phyloP scores from a whole-genome alignment of 2,113 vertebrate genomes.

The Periophthalmodon schlosseri region DNA sequence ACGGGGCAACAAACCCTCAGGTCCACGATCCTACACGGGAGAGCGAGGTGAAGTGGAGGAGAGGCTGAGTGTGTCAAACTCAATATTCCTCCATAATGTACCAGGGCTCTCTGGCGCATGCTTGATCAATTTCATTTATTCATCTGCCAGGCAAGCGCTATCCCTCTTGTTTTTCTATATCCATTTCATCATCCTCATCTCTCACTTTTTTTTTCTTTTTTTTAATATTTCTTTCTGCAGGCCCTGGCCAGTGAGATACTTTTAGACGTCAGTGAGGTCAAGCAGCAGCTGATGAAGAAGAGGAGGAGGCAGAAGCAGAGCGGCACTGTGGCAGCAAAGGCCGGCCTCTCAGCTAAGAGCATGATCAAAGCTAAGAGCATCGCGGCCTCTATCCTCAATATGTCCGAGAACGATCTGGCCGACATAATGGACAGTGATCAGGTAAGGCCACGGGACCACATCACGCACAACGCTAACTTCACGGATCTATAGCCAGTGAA shows the following conservation, averaged over 20 bases:
- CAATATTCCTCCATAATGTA: slow-evolving; percentile 78
- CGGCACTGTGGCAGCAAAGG: slow-evolving; percentile 57
- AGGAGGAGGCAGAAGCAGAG: slow-evolving; percentile 78
- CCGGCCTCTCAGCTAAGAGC: slow-evolving; percentile 76
- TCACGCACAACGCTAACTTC: slow-evolving; percentile 41
- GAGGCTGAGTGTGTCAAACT: slow-evolving; percentile 75
- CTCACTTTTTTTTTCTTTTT: slow-evolving; percentile 15
- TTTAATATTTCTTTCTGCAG: slow-evolving; percentile 63
- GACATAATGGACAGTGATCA: slow-evolving; percentile 86
- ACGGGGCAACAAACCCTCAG: slow-evolving; percentile 69
- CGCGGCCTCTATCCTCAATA: slow-evolving; percentile 90
- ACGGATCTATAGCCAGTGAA: slow-evolving; percentile 41
- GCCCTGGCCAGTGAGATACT: slow-evolving; percentile 83
- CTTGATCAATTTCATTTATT: slow-evolving; percentile 79
- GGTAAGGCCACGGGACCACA: slow-evolving; percentile 73
- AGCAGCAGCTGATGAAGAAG: slow-evolving; percentile 81
- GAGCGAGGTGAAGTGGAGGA: slow-evolving; percentile 68
- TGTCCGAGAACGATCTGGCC: slow-evolving; percentile 86
- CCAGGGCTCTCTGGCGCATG: slow-evolving; percentile 70
- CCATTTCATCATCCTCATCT: slow-evolving; percentile 71
- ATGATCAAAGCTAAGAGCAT: slow-evolving; percentile 86
- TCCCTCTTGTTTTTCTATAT: slow-evolving; percentile 69
- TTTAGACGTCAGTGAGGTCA: slow-evolving; percentile 77
- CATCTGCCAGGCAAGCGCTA: slow-evolving; percentile 67
- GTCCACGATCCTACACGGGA: slow-evolving; percentile 68